These are phyloP conservation scores for Gymnoscopelus braueri DNA, from an alignment of 2,797 vertebrate genomes.

Conservation along the genomic window DNA sequence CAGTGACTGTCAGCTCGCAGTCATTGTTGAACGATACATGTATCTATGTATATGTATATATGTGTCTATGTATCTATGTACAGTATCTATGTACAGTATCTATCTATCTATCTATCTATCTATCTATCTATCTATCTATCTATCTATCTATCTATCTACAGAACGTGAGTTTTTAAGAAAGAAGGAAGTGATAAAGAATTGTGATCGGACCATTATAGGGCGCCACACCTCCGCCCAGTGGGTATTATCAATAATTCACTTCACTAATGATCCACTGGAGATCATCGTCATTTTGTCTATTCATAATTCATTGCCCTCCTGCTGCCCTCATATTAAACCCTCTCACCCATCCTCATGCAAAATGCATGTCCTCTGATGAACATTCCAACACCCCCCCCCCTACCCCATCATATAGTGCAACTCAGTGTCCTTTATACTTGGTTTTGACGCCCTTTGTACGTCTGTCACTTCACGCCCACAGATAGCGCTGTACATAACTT, in stretches of 20 bases:
- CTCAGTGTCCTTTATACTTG: conserved; percentile 16
- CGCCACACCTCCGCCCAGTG: conserved; percentile 23
- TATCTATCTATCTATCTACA: background rate
- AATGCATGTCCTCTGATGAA: conserved; percentile 66
- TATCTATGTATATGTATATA: too few relatives aligned
- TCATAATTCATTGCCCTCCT: conserved; percentile 62
- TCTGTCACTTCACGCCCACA: conserved; percentile 22
- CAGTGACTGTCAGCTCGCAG: too few relatives aligned
- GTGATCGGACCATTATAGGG: conserved; percentile 2
- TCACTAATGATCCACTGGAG: conserved; percentile 60
- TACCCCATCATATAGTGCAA: conserved; percentile 12
- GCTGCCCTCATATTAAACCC: conserved; percentile 10
- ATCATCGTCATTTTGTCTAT: conserved; percentile 62
- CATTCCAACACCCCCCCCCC: conserved; percentile 9
- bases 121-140: background rate
- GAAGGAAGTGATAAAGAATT: background rate
- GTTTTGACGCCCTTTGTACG: too few relatives aligned
- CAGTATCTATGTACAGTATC: too few relatives aligned
- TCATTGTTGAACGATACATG: too few relatives aligned
- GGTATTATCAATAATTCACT: conserved; percentile 58
- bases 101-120: too few relatives aligned
- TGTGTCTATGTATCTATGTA: too few relatives aligned
- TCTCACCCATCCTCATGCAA: conserved; percentile 57
- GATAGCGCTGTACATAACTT: conserved; percentile 19
- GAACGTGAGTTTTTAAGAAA: too few relatives aligned